Percentiles rank a stretch among this genome's conserved stretches.
These are phyloP conservation scores for Hydrochoerus hydrochaeris DNA, from an alignment of 2,113 vertebrate genomes.

Conservation along the genomic window DNA sequence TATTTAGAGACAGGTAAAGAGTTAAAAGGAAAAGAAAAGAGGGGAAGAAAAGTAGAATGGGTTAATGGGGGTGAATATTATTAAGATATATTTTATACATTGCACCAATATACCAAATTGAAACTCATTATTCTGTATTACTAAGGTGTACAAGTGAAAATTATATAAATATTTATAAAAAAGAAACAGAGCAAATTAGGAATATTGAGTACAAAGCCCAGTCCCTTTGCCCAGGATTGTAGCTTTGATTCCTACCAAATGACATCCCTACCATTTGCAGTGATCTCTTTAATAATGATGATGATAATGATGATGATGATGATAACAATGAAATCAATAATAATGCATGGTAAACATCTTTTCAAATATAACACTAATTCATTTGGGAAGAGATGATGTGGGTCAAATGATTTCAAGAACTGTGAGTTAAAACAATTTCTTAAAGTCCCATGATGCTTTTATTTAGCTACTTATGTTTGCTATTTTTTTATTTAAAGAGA, in stretches of 20 bases:
- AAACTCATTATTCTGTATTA: background rate
- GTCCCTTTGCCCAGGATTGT: background rate
- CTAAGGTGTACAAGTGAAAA: background rate
- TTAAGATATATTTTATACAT: background rate
- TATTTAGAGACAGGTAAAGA: background rate
- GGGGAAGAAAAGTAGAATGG: background rate
- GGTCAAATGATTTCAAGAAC: conserved; percentile 10
- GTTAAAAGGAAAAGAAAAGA: background rate
- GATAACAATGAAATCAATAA: background rate
- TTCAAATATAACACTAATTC: conserved; percentile 17
- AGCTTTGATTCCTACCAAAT: background rate
- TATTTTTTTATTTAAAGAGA: no score
- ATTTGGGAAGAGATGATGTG: background rate
- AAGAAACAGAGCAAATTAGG: background rate
- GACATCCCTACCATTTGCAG: background rate
- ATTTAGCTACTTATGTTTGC: background rate
- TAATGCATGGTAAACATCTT: background rate
- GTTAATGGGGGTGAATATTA: background rate
- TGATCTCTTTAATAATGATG: background rate
- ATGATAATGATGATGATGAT: background rate
- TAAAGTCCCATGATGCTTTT: background rate
- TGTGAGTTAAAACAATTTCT: background rate
- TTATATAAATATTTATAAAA: background rate
- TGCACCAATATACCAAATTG: background rate
- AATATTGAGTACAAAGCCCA: background rate